These are phyloP conservation scores for Sebastes vulpes DNA, from an alignment of 2,797 vertebrate genomes.

Conservation along the genomic window DNA sequence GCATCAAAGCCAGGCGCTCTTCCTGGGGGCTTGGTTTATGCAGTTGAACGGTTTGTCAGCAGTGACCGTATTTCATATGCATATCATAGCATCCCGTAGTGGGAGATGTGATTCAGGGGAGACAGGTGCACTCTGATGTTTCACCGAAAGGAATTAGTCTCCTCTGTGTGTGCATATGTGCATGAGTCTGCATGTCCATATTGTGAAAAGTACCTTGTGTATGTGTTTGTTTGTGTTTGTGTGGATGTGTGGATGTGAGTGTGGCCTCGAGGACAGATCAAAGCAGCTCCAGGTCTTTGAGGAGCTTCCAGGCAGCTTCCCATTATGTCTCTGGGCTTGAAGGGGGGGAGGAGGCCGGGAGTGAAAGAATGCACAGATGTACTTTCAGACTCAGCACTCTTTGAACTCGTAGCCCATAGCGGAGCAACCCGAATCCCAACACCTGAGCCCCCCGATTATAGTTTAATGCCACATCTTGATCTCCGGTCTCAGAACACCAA, in stretches of 20 bases:
- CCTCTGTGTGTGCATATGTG: background rate
- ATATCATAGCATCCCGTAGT: background rate
- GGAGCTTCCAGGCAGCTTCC: conserved; percentile 70
- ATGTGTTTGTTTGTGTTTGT: background rate
- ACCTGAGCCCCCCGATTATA: conserved; percentile 72
- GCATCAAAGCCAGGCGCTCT: too few relatives aligned
- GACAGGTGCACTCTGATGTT: conserved; percentile 29
- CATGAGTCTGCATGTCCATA: background rate
- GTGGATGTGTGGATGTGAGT: conserved; percentile 8
- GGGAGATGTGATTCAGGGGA: background rate
- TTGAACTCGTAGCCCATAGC: conserved; percentile 59
- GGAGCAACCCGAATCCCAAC: conserved; percentile 56
- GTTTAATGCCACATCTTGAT: conserved; percentile 71
- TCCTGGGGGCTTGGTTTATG: background rate
- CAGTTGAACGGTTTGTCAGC: conserved; percentile 27
- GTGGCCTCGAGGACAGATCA: conserved; percentile 74
- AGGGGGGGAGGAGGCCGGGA: conserved; percentile 1
- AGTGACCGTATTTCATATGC: background rate
- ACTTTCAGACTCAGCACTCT: conserved; percentile 54
- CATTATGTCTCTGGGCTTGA: conserved; percentile 37
- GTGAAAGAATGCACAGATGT: conserved; percentile 75
- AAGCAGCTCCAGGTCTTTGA: conserved; percentile 74
- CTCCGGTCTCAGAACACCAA: conserved; percentile 62
- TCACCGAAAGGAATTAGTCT: conserved; percentile 3
- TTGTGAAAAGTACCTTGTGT: background rate